Conservation (phyloP, 2,797 vertebrate genomes). For the Ptychadena robeensis region DNA sequence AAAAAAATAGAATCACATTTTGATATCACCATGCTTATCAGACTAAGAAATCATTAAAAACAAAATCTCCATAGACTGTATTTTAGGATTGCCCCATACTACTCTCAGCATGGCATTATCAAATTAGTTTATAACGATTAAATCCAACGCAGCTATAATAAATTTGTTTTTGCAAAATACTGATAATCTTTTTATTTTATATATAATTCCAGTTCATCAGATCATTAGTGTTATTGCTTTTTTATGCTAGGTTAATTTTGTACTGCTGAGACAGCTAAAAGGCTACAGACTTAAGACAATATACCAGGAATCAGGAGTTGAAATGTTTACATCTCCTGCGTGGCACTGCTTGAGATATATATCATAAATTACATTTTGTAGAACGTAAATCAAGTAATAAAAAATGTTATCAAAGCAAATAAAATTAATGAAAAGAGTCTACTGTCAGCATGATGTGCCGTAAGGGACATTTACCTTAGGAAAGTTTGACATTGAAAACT, state of each 20-base stretch:
- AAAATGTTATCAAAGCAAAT: slow-evolving; percentile 52
- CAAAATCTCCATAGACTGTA: slow-evolving; percentile 31
- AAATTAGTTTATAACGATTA: slow-evolving; percentile 54
- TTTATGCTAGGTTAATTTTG: slow-evolving; percentile 55
- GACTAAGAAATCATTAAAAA: slow-evolving; percentile 41
- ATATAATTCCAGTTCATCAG: slow-evolving; percentile 52
- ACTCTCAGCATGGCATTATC: slow-evolving; percentile 42
- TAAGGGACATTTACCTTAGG: slow-evolving; percentile 30
- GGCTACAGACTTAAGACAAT: slow-evolving; percentile 45
- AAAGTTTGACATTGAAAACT: slow-evolving; percentile 32
- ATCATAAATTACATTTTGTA: slow-evolving; percentile 52
- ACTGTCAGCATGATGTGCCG: slow-evolving; percentile 30
- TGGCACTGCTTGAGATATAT: slow-evolving; percentile 52
- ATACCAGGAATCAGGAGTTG: slow-evolving; percentile 13
- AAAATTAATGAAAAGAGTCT: slow-evolving; percentile 48
- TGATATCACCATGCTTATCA: slow-evolving; percentile 38
- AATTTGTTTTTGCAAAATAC: slow-evolving; percentile 45
- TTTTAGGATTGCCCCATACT: slow-evolving; percentile 37
- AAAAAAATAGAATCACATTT: slow-evolving; percentile 11
- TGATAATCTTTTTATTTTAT: slow-evolving; percentile 41
- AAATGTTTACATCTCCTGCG: slow-evolving; percentile 55
- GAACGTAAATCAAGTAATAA: slow-evolving; percentile 57
- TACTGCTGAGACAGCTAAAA: slow-evolving; percentile 57
- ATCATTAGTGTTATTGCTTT: slow-evolving; percentile 59
- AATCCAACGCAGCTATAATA: slow-evolving; percentile 43